Conservation (phyloP, 2,113 vertebrate genomes). For the Lepisosteus osseus region DNA sequence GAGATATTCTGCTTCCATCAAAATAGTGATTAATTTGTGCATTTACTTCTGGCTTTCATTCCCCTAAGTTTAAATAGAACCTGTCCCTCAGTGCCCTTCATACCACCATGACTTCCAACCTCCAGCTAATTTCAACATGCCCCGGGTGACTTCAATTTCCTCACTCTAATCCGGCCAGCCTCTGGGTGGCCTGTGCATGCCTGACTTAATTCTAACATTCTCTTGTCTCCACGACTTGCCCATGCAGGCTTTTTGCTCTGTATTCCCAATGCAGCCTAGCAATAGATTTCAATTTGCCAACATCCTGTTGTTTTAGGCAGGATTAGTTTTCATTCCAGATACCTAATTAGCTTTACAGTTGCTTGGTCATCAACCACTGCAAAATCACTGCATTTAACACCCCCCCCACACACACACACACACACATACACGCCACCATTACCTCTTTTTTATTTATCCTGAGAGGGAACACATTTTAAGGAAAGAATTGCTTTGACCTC, state of each 20-base stretch:
- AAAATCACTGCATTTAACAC: slow-evolving; percentile 14
- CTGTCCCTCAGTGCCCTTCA: slow-evolving; percentile 22
- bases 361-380: slow-evolving; percentile 31
- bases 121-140: slow-evolving; percentile 36
- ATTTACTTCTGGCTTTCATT: background rate
- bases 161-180: slow-evolving; percentile 36
- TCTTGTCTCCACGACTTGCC: slow-evolving; percentile 17
- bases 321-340: slow-evolving; percentile 37
- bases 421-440: too few relatives aligned
- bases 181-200: slow-evolving; percentile 30
- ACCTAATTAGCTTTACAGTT: slow-evolving; percentile 31
- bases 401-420: too few relatives aligned
- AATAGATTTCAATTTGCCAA: slow-evolving; percentile 46
- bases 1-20: too few relatives aligned
- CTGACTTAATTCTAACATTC: slow-evolving; percentile 39
- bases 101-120: slow-evolving; percentile 22
- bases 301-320: slow-evolving; percentile 34
- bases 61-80: background rate
- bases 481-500: slow-evolving; percentile 30
- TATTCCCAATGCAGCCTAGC: slow-evolving; percentile 26
- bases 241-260: slow-evolving; percentile 27
- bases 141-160: slow-evolving; percentile 31
- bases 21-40: background rate
- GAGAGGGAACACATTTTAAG: slow-evolving; percentile 36
- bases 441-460: slow-evolving; percentile 6